Evolutionary conservation across 1,140 invertebrate species (phyloP).

Genomic region (Drosophila yakuba): DNA sequence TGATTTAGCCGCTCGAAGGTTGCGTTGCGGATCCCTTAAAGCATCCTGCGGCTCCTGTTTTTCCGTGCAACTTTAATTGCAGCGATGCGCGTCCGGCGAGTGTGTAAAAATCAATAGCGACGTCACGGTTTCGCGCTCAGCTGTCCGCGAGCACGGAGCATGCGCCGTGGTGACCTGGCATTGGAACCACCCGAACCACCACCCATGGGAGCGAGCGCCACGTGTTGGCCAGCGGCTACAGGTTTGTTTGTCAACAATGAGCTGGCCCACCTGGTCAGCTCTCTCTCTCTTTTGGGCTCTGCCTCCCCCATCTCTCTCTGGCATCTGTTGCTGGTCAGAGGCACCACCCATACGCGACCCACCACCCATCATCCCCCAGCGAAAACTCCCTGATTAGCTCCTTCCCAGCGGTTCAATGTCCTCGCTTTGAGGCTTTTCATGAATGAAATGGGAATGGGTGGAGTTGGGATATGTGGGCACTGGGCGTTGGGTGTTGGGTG

Average conservation of each 20-base stretch:
- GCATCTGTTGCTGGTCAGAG: slow-evolving; percentile 35
- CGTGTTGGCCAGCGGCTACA: slow-evolving; percentile 69
- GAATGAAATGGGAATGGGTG: slow-evolving; percentile 60
- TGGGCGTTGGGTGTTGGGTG: neutral
- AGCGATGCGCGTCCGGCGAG: slow-evolving; percentile 55
- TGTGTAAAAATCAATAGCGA: slow-evolving; percentile 73
- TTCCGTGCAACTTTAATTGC: slow-evolving; percentile 47
- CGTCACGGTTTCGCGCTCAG: slow-evolving; percentile 63
- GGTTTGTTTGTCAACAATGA: slow-evolving; percentile 78
- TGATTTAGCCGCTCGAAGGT: slow-evolving; percentile 7
- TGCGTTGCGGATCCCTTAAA: slow-evolving; percentile 17
- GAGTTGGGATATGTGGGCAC: slow-evolving; percentile 16
- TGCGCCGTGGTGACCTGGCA: slow-evolving; percentile 31
- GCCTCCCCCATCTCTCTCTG: neutral
- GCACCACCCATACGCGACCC: slow-evolving; percentile 7
- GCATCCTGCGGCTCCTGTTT: slow-evolving; percentile 32
- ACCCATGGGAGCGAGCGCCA: slow-evolving; percentile 28
- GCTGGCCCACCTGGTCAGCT: slow-evolving; percentile 57
- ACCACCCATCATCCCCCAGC: neutral
- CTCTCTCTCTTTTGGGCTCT: slow-evolving; percentile 12
- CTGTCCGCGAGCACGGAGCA: slow-evolving; percentile 38
- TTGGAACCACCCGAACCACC: slow-evolving; percentile 9
- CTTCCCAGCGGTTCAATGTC: slow-evolving; percentile 68
- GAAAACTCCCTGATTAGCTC: slow-evolving; percentile 67
- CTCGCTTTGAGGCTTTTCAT: slow-evolving; percentile 64